Evolutionary conservation across 2,888 invertebrate genomes (phyloP).

Genomic region (Pristionchus arcanus): DNA sequence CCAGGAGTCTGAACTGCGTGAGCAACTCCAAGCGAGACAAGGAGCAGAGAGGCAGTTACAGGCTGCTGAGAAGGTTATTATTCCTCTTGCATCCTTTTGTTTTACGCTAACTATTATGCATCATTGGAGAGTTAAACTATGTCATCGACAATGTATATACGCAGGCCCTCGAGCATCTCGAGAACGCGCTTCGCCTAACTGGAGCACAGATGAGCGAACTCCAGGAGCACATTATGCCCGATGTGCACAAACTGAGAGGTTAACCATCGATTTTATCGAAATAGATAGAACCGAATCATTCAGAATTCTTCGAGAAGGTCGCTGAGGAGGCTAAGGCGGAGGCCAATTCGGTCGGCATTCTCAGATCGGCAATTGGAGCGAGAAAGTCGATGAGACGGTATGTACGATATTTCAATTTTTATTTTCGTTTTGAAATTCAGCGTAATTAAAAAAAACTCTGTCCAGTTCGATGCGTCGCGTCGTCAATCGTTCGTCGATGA

Average conservation of each 20-base stretch:
- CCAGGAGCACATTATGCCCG: constrained; percentile 81
- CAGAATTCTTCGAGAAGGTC: constrained; percentile 82
- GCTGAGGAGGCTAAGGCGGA: constrained; percentile 81
- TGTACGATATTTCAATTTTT: background rate
- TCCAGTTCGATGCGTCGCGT: constrained; percentile 50
- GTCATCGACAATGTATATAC: background rate
- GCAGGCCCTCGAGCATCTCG: constrained; percentile 80
- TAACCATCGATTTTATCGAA: background rate
- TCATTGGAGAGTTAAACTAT: no score
- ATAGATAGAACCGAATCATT: background rate
- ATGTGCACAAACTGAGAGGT: constrained; percentile 81
- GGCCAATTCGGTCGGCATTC: constrained; percentile 73
- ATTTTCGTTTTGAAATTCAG: background rate
- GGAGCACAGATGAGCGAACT: constrained; percentile 77
- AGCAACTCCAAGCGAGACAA: constrained; percentile 81
- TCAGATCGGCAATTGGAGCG: constrained; percentile 53
- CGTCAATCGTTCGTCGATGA: constrained; percentile 39
- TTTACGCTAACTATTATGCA: no score
- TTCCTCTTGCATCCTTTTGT: no score
- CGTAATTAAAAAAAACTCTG: background rate
- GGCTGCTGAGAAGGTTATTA: constrained; percentile 52
- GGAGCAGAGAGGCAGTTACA: constrained; percentile 80
- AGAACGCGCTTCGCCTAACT: constrained; percentile 80
- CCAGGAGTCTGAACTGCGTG: constrained; percentile 80
- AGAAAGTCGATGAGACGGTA: constrained; percentile 54